phyloP scores from a whole-genome alignment of 2,888 invertebrate species.

The Scaptomyza caliginosa region DNA sequence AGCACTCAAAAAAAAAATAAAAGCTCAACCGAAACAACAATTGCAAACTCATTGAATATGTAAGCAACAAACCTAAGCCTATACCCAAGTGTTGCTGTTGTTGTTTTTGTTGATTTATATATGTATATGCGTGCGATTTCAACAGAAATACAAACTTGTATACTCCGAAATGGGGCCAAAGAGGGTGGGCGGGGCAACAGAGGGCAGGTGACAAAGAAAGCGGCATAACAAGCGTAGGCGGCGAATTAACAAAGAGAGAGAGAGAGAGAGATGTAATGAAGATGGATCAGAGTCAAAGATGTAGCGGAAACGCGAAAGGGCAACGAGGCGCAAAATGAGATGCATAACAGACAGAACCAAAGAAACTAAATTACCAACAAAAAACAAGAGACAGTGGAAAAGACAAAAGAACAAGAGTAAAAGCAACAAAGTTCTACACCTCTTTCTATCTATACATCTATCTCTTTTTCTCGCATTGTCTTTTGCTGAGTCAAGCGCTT shows the following conservation, averaged over 20 bases:
- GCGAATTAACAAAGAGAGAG: not conserved
- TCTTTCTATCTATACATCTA: not conserved
- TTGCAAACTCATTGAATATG: constrained; percentile 62
- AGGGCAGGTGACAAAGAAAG: constrained; percentile 63
- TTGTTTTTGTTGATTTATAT: no score
- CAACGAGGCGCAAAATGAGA: constrained; percentile 74
- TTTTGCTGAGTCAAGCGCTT: constrained; percentile 35
- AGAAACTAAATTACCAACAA: not conserved
- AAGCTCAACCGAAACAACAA: constrained; percentile 39
- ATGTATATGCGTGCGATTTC: constrained; percentile 53
- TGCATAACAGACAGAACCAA: constrained; percentile 29
- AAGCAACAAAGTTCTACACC: constrained; percentile 16
- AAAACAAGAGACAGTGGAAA: constrained; percentile 25
- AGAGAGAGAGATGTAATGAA: not conserved
- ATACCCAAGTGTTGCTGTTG: constrained; percentile 29
- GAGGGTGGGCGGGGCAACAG: constrained; percentile 2
- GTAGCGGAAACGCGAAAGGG: constrained; percentile 25
- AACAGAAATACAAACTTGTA: constrained; percentile 25
- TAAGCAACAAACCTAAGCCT: constrained; percentile 58
- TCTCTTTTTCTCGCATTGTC: constrained; percentile 6
- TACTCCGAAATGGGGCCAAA: constrained; percentile 54
- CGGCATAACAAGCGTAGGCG: constrained; percentile 34
- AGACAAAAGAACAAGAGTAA: constrained; percentile 5
- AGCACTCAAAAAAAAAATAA: constrained; percentile 12
- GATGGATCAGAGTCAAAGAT: not conserved